These are phyloP conservation scores for Agrotis ipsilon DNA, from an alignment of 2,888 invertebrate species.

Conservation along the genomic window DNA sequence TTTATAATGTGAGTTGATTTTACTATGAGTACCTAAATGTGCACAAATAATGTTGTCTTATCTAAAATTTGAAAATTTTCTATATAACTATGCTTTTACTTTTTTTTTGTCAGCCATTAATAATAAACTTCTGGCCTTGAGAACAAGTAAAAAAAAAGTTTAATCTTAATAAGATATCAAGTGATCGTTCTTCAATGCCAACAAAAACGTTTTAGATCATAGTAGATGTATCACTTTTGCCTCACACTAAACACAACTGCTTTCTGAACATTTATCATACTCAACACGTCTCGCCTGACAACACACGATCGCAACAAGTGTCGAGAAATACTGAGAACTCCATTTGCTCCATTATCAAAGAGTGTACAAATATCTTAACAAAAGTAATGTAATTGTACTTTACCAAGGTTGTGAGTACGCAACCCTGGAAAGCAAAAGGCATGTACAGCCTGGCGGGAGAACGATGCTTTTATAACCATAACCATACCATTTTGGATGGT, in stretches of 20 bases:
- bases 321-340: neutral
- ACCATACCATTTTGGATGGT: too few species aligned
- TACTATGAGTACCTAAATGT: too few species aligned
- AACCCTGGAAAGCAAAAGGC: too few species aligned
- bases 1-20: neutral
- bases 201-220: neutral
- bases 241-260: slow-evolving; percentile 11
- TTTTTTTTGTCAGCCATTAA: too few species aligned
- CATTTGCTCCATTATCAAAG: neutral
- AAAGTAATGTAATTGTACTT: too few species aligned
- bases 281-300: slow-evolving; percentile 10
- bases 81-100: too few species aligned
- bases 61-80: too few species aligned
- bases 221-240: neutral
- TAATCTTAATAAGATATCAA: neutral
- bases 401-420: too few species aligned
- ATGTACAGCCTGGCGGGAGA: too few species aligned
- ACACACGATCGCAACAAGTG: slow-evolving; percentile 32
- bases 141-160: neutral
- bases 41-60: neutral
- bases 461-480: too few species aligned
- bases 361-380: neutral
- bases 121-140: neutral
- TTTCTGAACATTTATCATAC: slow-evolving; percentile 24
- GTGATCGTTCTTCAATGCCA: neutral